A percentile compares a stretch with the other conserved stretches of the same genome.
Conservation (phyloP, 2,797 vertebrate species). For the Xenopus petersii region DNA sequence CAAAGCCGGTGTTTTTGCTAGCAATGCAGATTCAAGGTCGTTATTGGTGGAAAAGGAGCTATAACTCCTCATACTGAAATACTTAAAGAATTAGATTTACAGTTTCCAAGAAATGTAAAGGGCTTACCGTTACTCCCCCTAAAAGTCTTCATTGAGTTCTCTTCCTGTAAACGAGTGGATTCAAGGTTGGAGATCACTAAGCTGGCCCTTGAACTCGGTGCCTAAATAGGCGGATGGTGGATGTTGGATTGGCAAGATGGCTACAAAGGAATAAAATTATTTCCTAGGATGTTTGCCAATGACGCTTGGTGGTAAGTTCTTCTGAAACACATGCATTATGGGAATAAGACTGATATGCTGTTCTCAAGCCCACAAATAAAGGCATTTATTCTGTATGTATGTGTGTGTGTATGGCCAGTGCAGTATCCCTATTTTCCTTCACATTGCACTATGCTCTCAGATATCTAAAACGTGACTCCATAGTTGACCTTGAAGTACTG, state of each 20-base stretch:
- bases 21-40: background rate
- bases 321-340: no score
- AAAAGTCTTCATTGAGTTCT: background rate
- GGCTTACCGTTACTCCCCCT: background rate
- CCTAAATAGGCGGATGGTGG: background rate
- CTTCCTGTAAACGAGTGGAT: background rate
- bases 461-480: no score
- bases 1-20: background rate
- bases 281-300: background rate
- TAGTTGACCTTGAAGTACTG: no score
- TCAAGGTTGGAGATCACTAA: conserved; percentile 1
- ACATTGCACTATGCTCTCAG: no score
- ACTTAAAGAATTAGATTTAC: background rate
- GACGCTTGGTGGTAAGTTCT: background rate
- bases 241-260: background rate
- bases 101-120: background rate
- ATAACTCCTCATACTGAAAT: background rate
- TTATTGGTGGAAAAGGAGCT: background rate
- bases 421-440: no score
- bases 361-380: no score
- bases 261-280: background rate
- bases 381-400: no score
- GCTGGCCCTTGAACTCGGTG: background rate
- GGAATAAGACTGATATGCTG: no score
- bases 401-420: no score